Conservation (phyloP, 1,140 invertebrate genomes). For the Diploscapter pachys region DNA sequence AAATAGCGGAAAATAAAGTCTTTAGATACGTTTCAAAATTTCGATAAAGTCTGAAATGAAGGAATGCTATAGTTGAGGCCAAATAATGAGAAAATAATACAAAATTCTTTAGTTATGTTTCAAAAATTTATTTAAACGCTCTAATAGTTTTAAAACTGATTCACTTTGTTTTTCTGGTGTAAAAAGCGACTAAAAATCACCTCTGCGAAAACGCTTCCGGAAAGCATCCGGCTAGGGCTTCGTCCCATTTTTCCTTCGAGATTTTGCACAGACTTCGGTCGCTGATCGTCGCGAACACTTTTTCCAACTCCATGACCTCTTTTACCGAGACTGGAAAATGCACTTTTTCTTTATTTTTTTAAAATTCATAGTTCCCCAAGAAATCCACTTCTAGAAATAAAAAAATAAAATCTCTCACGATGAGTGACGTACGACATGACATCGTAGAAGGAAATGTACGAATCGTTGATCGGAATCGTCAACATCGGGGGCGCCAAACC, state of each 20-base stretch:
- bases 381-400: not conserved
- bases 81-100: too few relatives aligned
- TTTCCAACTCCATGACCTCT: slow-evolving; percentile 31
- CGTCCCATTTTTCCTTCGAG: slow-evolving; percentile 17
- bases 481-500: slow-evolving; percentile 22
- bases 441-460: slow-evolving; percentile 33
- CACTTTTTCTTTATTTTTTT: not conserved
- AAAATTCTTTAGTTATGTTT: too few relatives aligned
- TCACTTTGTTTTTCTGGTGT: not conserved
- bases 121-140: not conserved
- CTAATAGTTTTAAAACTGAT: not conserved
- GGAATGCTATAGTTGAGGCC: too few relatives aligned
- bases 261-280: slow-evolving; percentile 25
- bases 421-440: slow-evolving; percentile 36
- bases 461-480: slow-evolving; percentile 30
- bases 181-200: not conserved
- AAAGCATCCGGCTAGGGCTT: slow-evolving; percentile 15
- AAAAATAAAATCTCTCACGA: slow-evolving; percentile 18
- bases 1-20: too few relatives aligned
- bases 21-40: too few relatives aligned
- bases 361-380: not conserved
- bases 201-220: slow-evolving; percentile 10
- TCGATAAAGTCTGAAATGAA: too few relatives aligned
- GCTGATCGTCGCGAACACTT: slow-evolving; percentile 31
- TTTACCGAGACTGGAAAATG: slow-evolving; percentile 28